Conservation (phyloP, 2,797 vertebrate species). For the Erpetoichthys calabaricus region DNA sequence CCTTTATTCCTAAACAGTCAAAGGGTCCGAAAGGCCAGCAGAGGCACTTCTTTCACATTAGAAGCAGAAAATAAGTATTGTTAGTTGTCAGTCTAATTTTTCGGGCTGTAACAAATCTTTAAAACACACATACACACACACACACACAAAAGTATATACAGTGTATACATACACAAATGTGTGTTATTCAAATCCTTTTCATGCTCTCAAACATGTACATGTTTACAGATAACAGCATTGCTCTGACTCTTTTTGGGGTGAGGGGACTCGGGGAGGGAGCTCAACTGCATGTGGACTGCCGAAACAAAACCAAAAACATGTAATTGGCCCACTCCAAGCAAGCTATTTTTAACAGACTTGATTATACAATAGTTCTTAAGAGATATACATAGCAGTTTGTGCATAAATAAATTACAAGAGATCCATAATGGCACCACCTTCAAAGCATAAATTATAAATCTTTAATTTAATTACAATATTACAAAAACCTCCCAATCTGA, state of each 20-base stretch:
- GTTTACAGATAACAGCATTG: background rate
- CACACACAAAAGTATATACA: too few species aligned
- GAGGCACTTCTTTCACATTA: constrained; percentile 47
- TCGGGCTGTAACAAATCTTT: constrained; percentile 43
- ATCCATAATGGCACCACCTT: constrained; percentile 10
- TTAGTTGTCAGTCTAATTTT: constrained; percentile 27
- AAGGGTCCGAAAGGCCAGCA: constrained; percentile 25
- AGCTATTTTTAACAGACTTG: too few species aligned
- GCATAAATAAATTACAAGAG: background rate
- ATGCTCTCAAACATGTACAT: too few species aligned
- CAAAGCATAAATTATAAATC: constrained; percentile 93
- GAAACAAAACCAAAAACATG: constrained; percentile 38
- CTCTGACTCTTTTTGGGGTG: constrained; percentile 13
- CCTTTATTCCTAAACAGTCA: constrained; percentile 9
- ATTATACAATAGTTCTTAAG: too few species aligned
- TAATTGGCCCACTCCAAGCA: too few species aligned
- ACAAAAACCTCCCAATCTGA: constrained; percentile 81
- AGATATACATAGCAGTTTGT: background rate
- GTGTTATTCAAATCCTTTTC: too few species aligned
- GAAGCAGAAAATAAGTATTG: constrained; percentile 29
- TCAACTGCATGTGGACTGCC: constrained; percentile 33
- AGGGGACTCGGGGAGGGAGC: constrained; percentile 23
- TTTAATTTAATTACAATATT: constrained; percentile 82
- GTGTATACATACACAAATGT: too few species aligned
- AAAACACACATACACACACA: too few species aligned